phyloP scores from a whole-genome alignment of 2,797 vertebrate species.

The Ataeniobius toweri region DNA sequence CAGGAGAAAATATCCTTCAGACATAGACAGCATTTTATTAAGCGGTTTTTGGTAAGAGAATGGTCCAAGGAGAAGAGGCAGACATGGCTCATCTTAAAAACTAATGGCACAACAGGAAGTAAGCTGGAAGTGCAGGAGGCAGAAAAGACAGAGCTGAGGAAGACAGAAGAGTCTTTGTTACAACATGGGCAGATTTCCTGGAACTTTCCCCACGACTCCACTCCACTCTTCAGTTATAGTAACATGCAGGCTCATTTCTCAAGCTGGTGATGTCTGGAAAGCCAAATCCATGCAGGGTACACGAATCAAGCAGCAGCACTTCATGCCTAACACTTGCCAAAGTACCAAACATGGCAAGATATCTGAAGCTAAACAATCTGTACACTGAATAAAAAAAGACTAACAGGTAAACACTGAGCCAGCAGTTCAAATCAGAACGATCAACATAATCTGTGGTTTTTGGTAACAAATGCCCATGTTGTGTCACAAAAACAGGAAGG shows the following conservation, averaged over 20 bases:
- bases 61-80: constrained; percentile 46
- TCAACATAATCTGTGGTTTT: constrained; percentile 18
- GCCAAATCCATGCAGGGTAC: constrained; percentile 41
- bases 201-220: background rate
- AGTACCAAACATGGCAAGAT: background rate
- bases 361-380: background rate
- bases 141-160: constrained; percentile 15
- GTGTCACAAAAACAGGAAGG: constrained; percentile 28
- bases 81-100: constrained; percentile 38
- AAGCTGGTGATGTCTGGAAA: constrained; percentile 16
- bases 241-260: constrained; percentile 29
- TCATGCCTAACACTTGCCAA: constrained; percentile 5
- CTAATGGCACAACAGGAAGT: constrained; percentile 45
- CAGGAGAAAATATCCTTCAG: background rate
- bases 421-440: background rate
- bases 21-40: constrained; percentile 8
- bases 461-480: constrained; percentile 28
- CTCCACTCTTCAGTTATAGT: constrained; percentile 17
- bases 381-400: background rate
- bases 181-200: constrained; percentile 30
- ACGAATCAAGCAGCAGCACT: constrained; percentile 7
- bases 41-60: background rate
- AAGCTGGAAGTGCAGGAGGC: constrained; percentile 31
- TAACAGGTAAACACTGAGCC: constrained; percentile 4
- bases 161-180: constrained; percentile 16